Percentiles rank a stretch among this genome's conserved stretches.
phyloP scores from a whole-genome alignment of 2,113 vertebrate species.

The Zosterops japonicus region DNA sequence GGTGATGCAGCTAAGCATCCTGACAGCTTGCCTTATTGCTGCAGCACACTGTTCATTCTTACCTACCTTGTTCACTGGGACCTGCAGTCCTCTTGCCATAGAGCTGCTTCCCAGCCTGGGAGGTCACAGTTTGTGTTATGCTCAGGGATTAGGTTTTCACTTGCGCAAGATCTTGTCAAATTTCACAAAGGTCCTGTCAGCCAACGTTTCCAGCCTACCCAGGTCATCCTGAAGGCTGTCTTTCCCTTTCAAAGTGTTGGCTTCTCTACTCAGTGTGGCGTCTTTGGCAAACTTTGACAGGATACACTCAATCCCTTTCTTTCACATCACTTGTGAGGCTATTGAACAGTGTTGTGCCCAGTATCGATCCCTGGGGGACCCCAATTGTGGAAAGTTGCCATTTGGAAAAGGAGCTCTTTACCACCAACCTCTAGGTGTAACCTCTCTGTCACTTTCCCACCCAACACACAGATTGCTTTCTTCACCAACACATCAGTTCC shows the following conservation, averaged over 20 bases:
- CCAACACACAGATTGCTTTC: fast-evolving
- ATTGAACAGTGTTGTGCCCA: fast-evolving
- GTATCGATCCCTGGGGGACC: fast-evolving
- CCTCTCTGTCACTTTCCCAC: background rate
- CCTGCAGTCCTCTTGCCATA: background rate
- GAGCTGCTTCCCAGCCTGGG: background rate
- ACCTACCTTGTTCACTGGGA: background rate
- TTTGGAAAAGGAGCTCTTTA: background rate
- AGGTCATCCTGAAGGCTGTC: background rate
- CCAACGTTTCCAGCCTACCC: background rate
- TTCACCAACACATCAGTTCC: no score
- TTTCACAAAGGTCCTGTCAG: background rate
- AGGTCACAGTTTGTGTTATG: background rate
- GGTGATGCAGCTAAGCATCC: background rate
- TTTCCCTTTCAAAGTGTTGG: background rate
- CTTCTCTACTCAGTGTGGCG: background rate
- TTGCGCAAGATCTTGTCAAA: background rate
- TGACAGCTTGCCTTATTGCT: background rate
- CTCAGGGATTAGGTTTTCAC: no score
- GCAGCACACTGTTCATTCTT: background rate
- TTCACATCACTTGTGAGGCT: background rate
- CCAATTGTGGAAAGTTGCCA: fast-evolving
- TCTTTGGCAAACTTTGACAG: background rate
- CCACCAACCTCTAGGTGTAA: no score
- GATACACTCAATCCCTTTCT: fast-evolving